Base-by-base conservation (phyloP, 2,888 invertebrate species). In the Phrixothrix hirtus region DNA sequence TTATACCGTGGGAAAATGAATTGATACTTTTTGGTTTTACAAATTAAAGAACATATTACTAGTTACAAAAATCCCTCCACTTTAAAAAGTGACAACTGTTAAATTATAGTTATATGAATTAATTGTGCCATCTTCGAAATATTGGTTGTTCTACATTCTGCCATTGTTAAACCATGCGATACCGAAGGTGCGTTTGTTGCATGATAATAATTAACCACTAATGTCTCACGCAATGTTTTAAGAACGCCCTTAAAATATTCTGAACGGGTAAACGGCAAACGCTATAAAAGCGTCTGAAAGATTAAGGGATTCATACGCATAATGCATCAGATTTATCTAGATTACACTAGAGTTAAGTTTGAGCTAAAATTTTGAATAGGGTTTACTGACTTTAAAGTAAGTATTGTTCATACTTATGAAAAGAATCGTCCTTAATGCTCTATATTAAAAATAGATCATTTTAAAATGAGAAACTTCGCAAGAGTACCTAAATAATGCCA, bases 201-300 rank as follows among this genome's bases (percentile, higher is more conserved):
- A 11, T 5, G 31, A 12, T 31, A n/a, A 12, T 31, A 31, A 31
- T 31, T 31, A 31, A 31, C 31, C 31, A 2, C 31, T 31, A 31
- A 31, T 31, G 11, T 31, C 31, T 31, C 31, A 31, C 31, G 31
- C 31, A 31, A 31, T 12, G 7, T 31, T n/a, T 10, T 31, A 31
- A 6, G 31, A 10, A 12, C 11, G 31, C 12, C 12, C 31, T 29
- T 12, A 31, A 11, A 11, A 31, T 31, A 31, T 12, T 31, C 12
- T 31, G 12, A 31, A 31, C 5, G 29, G 29, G 31, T 12, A 10
- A 11, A 12, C 31, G 31, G 31, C n/a, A 29, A 29, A 29, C 29
- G 7, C 29, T 21, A 10, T 10, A 29, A 29, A 29, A 29, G 29
- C 29, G 2, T 29, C 10, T 29, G 9, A 31, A 31, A n/a, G 11